Evolutionary conservation across 2,888 invertebrate genomes (phyloP).

Genomic region (Osmoderma eremita): DNA sequence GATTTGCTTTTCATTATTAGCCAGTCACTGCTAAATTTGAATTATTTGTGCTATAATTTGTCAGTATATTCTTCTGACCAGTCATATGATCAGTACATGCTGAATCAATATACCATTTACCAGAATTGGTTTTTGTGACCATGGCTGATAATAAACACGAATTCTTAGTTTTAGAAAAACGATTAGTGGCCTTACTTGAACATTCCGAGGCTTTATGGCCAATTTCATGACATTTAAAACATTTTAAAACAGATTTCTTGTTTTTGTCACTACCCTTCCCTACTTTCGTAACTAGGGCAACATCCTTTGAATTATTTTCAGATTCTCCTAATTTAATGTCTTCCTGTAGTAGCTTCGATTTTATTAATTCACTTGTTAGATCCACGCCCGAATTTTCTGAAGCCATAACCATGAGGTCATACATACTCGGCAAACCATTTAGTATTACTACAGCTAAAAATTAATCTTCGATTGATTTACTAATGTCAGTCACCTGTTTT

Average conservation of each 20-base stretch:
- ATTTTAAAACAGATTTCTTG: conserved; percentile 1
- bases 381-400: neutral
- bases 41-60: neutral
- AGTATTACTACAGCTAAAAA: neutral
- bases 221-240: conserved; percentile 8
- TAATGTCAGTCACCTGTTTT: neutral
- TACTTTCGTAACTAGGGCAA: neutral
- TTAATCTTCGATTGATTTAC: neutral
- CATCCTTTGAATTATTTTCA: neutral
- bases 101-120: conserved; percentile 6
- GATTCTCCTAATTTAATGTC: neutral
- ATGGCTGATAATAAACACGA: conserved; percentile 5
- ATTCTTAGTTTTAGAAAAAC: neutral
- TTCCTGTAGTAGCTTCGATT: neutral
- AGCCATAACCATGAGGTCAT: too few relatives aligned
- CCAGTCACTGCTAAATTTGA: conserved; percentile 10
- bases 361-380: neutral
- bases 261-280: neutral
- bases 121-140: conserved; percentile 4
- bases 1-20: conserved; percentile 6
- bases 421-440: neutral
- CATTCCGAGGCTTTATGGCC: neutral
- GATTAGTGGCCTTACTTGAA: neutral
- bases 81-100: conserved; percentile 1
- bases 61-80: conserved; percentile 10